phyloP scores from a whole-genome alignment of 1,140 invertebrate species.

The Drosophila takahashii region DNA sequence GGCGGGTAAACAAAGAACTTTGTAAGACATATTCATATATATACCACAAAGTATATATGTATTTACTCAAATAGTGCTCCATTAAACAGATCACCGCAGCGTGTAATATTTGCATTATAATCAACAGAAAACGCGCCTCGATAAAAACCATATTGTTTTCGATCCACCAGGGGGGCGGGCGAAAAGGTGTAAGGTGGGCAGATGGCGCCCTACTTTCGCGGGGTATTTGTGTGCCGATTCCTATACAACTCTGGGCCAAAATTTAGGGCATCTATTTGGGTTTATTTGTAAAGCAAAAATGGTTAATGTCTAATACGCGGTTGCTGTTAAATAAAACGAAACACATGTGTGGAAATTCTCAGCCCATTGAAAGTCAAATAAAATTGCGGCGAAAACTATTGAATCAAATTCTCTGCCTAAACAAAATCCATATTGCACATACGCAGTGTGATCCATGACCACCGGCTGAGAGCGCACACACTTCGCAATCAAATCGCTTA shows the following conservation, averaged over 20 bases:
- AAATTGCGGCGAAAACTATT: slow-evolving; percentile 14
- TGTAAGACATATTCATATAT: slow-evolving; percentile 51
- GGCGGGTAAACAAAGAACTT: slow-evolving; percentile 62
- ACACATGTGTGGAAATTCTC: slow-evolving; percentile 79
- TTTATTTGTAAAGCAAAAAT: slow-evolving; percentile 77
- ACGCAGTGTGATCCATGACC: slow-evolving; percentile 51
- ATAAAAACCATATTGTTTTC: slow-evolving; percentile 79
- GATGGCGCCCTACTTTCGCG: slow-evolving; percentile 72
- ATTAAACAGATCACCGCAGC: slow-evolving; percentile 49
- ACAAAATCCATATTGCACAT: slow-evolving; percentile 56
- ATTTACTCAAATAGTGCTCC: slow-evolving; percentile 26
- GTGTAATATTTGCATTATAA: slow-evolving; percentile 82
- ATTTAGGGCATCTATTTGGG: slow-evolving; percentile 75
- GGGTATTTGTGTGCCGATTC: slow-evolving; percentile 37
- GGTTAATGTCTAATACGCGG: slow-evolving; percentile 52
- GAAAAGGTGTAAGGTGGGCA: slow-evolving; percentile 59
- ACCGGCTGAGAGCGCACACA: slow-evolving; percentile 24
- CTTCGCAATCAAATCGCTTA: slow-evolving; percentile 24
- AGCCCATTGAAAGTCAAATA: slow-evolving; percentile 26
- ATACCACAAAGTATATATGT: slow-evolving; percentile 12
- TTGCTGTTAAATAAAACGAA: slow-evolving; percentile 56
- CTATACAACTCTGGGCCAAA: slow-evolving; percentile 51
- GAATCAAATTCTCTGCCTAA: slow-evolving; percentile 29
- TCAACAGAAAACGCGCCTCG: slow-evolving; percentile 51
- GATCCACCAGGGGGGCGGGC: slow-evolving; percentile 11